These are phyloP conservation scores for Zosterops hypoxanthus DNA, from an alignment of 2,113 vertebrate species.

Conservation along the genomic window DNA sequence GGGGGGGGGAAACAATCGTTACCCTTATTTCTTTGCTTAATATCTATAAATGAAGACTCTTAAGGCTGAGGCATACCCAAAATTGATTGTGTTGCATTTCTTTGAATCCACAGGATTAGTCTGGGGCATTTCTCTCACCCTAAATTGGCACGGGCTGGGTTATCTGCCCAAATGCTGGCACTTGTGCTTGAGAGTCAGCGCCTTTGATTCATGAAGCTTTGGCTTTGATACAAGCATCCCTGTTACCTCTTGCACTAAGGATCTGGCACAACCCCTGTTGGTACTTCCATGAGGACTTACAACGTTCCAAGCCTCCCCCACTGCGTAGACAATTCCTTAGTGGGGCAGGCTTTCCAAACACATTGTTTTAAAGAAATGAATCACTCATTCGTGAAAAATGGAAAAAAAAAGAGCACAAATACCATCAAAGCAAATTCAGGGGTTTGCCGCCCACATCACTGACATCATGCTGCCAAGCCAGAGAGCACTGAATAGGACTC, in stretches of 20 bases:
- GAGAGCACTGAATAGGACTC: constrained; percentile 60
- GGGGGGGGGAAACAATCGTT: background rate
- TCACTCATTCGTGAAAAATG: constrained; percentile 67
- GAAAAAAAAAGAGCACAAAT: constrained; percentile 67
- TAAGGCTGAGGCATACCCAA: background rate
- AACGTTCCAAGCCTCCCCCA: constrained; percentile 56
- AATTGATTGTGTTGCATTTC: background rate
- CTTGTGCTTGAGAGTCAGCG: constrained; percentile 15
- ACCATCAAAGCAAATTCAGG: constrained; percentile 66
- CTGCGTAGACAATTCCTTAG: constrained; percentile 61
- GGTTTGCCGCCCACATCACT: constrained; percentile 65
- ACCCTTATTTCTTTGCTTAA: background rate
- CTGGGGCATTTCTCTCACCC: constrained; percentile 1
- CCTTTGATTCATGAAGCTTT: constrained; percentile 47
- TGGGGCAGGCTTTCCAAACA: constrained; percentile 48
- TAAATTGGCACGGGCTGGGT: background rate
- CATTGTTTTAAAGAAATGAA: constrained; percentile 69
- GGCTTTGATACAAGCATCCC: constrained; percentile 59
- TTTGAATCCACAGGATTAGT: background rate
- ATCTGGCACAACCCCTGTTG: constrained; percentile 62
- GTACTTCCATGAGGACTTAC: constrained; percentile 58
- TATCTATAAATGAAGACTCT: background rate
- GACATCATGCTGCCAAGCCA: constrained; percentile 68
- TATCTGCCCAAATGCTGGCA: constrained; percentile 22
- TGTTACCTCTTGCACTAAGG: constrained; percentile 50